phyloP scores from a whole-genome alignment of 2,797 vertebrate species.

The Myoxocephalus aenaeus region DNA sequence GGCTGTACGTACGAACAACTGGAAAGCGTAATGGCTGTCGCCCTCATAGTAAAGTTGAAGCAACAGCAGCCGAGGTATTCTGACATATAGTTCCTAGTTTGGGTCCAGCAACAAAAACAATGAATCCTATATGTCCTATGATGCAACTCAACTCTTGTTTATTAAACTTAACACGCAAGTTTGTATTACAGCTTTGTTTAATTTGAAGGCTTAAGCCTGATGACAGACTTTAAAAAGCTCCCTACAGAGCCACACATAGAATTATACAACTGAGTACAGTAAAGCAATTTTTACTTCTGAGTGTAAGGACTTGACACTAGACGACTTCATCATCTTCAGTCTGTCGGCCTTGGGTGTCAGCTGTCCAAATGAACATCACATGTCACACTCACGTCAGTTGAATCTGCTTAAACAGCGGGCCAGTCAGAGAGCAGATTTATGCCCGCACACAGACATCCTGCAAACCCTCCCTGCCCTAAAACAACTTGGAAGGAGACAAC shows the following conservation, averaged over 20 bases:
- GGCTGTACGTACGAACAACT: too few relatives aligned
- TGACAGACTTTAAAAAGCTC: neutral
- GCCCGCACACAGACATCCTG: constrained; percentile 26
- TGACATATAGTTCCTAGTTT: too few relatives aligned
- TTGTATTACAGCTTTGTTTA: neutral
- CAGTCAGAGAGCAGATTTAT: constrained; percentile 47
- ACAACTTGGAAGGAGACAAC: constrained; percentile 39
- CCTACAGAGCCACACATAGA: neutral
- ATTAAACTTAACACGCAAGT: too few relatives aligned
- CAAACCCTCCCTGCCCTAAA: constrained; percentile 24
- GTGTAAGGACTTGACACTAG: constrained; percentile 13
- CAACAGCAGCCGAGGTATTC: too few relatives aligned
- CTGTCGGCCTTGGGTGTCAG: constrained; percentile 21
- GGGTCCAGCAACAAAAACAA: too few relatives aligned
- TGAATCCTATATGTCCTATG: too few relatives aligned
- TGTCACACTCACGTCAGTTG: constrained; percentile 35
- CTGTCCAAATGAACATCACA: constrained; percentile 34
- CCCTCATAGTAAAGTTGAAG: too few relatives aligned
- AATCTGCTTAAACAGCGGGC: constrained; percentile 26
- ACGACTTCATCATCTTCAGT: constrained; percentile 31
- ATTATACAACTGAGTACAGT: neutral
- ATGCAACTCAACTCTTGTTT: too few relatives aligned
- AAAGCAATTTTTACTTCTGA: neutral
- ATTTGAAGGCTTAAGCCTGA: neutral
- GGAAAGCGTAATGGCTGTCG: too few relatives aligned